Conservation (phyloP, 2,797 vertebrate species). For the Onychomys leucogaster region DNA sequence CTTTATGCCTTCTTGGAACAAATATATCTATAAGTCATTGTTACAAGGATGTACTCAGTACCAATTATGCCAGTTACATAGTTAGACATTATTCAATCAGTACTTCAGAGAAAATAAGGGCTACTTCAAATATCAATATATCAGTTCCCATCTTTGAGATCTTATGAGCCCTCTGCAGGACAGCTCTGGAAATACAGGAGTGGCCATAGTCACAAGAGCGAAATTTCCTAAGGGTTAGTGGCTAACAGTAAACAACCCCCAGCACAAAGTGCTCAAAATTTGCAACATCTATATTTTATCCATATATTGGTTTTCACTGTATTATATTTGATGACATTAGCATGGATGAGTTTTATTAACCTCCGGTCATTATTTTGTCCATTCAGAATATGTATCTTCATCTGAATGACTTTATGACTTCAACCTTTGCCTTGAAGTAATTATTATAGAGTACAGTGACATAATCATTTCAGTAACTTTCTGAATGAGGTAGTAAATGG, state of each 20-base stretch:
- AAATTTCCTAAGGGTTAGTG: background rate
- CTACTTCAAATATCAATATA: background rate
- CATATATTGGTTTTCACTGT: background rate
- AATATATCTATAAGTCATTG: conserved; percentile 1
- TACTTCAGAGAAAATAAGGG: background rate
- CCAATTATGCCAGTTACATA: background rate
- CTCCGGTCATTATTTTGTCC: conserved; percentile 24
- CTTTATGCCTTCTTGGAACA: background rate
- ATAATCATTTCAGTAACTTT: conserved; percentile 22
- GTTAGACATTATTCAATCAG: background rate
- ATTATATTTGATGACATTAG: background rate
- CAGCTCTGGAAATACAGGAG: background rate
- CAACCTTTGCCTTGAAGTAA: background rate
- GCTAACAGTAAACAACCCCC: background rate
- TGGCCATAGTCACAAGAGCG: background rate
- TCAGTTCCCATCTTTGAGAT: background rate
- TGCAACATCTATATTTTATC: background rate
- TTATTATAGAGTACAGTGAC: background rate
- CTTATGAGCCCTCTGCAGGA: background rate
- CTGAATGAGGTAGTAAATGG: background rate
- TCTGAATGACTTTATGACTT: background rate
- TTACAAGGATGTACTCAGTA: background rate
- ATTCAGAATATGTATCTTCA: background rate
- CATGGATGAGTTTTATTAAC: conserved; percentile 27
- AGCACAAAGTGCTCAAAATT: background rate